Conservation (phyloP, 2,113 vertebrate species). For the Anas platyrhynchos region DNA sequence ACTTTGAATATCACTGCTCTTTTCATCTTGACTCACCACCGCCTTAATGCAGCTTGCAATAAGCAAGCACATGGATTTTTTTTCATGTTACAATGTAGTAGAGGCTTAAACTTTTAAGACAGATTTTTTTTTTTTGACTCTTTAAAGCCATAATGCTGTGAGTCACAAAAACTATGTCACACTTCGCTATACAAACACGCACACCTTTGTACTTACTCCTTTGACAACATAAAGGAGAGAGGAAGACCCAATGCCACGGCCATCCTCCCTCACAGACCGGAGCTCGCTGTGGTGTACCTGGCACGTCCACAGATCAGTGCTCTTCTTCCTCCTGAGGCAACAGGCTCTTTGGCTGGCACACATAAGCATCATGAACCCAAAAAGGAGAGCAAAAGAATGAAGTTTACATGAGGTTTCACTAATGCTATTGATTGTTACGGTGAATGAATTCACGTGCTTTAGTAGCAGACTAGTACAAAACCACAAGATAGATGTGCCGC, state of each 20-base stretch:
- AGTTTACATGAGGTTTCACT: neutral
- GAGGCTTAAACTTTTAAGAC: neutral
- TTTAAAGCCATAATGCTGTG: constrained; percentile 1
- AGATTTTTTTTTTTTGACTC: constrained; percentile 22
- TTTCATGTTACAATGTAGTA: neutral
- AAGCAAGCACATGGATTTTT: neutral
- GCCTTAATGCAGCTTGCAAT: neutral
- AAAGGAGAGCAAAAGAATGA: neutral
- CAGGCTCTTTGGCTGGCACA: neutral
- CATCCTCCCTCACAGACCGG: neutral
- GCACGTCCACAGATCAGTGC: neutral
- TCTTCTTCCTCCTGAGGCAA: neutral
- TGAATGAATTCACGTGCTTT: neutral
- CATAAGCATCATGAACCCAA: neutral
- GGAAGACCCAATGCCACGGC: neutral
- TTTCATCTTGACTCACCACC: constrained; percentile 4
- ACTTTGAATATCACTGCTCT: constrained; percentile 38
- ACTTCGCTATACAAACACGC: neutral
- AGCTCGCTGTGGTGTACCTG: neutral
- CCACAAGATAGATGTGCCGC: neutral
- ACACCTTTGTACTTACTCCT: neutral
- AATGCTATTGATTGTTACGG: neutral
- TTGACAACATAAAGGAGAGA: neutral
- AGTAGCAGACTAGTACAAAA: neutral
- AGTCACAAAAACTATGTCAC: constrained; percentile 11